Evolutionary conservation across 2,797 vertebrate genomes (phyloP).

Genomic region (Platalea minor): DNA sequence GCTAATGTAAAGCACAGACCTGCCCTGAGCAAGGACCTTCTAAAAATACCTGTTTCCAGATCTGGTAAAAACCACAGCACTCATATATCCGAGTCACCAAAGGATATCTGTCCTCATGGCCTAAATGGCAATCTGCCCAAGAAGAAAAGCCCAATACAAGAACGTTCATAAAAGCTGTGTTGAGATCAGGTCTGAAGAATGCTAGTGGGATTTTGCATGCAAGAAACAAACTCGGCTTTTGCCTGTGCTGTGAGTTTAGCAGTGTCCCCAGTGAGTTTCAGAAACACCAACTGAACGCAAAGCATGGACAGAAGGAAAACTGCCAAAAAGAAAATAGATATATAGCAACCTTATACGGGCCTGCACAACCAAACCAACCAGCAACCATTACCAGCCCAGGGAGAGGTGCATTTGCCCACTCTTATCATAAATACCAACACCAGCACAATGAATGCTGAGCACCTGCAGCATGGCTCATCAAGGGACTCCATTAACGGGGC

Average conservation of each 20-base stretch:
- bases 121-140: not conserved
- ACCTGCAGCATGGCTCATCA: not conserved
- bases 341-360: not conserved
- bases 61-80: not conserved
- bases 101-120: not conserved
- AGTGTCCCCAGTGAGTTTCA: not conserved
- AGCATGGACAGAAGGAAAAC: not conserved
- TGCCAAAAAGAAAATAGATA: not conserved
- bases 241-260: not conserved
- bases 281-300: not conserved
- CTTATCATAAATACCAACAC: not conserved
- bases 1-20: not conserved
- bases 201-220: not conserved
- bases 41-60: not conserved
- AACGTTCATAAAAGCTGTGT: not conserved
- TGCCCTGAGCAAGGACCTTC: not conserved
- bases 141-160: not conserved
- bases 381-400: not conserved
- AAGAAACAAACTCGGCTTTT: not conserved
- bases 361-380: not conserved
- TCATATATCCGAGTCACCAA: not conserved
- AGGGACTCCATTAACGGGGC: not conserved
- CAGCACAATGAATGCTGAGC: not conserved
- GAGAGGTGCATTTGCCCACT: not conserved
- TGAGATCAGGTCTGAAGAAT: not conserved